Evolutionary conservation across 2,113 vertebrate species (phyloP), one percentile per base, ranked within the genome.

Genomic region (Corvus hawaiiensis): DNA sequence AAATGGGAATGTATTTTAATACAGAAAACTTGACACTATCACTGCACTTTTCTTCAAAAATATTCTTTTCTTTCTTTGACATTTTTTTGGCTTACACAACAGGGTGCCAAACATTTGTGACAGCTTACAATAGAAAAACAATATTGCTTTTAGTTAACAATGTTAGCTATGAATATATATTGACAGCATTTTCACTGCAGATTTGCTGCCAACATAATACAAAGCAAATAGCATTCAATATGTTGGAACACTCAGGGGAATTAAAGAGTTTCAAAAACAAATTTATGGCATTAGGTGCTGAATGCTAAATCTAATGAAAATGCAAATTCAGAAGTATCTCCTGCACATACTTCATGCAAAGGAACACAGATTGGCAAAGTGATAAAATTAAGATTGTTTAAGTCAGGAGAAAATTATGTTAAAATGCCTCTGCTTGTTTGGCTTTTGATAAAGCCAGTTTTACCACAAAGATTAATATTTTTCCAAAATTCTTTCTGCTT

Each of bases 71-170:
- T 95, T 96, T 92, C 96, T 96, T 90, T 97, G 96, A 97, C 95
- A 95, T 96, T 94, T 97, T 95, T 98, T 96, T 97, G 95, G 97
- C 96, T 97, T 96, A 94, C 95, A 97, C 97, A 95, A 93, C 95
- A 96, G 97, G 97, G 96, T 96, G 96, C 97, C 95, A 97, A 97
- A 97, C 90, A 97, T 97, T 97, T 97, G 94, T 98, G 97, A 98
- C 97, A 98, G 97, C 96, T 94, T 96, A 97, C 94, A 96, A 97
- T 98, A 97, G 98, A 98, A 98, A 98, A 98, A 97, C 97, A 97
- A 98, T 97, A 98, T 98, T 98, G 98, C 97, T 97, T 98, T 98
- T 97, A 98, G 98, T 98, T 98, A 98, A 98, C 98, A 98, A 98
- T 98, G 98, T 98, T 98, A 98, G 97, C 97, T 97, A 97, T 97